These are phyloP conservation scores for Ellobium chinense DNA, from an alignment of 2,888 invertebrate species.

Conservation along the genomic window DNA sequence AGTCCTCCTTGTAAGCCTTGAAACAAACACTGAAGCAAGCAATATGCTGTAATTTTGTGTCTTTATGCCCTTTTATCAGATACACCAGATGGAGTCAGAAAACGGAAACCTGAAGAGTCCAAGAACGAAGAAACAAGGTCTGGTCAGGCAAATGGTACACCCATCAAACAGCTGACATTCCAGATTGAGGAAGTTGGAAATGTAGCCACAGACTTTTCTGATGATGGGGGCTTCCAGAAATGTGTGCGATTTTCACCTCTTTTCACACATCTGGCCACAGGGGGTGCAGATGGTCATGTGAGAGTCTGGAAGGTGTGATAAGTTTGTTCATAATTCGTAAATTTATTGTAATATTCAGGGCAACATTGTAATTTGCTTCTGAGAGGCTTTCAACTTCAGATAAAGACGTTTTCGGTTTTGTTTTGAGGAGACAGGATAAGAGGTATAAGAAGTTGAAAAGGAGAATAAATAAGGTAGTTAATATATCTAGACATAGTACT, in stretches of 20 bases:
- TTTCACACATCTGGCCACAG: constrained; percentile 91
- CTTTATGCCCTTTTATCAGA: not conserved
- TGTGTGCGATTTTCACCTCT: constrained; percentile 89
- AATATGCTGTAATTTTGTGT: not conserved
- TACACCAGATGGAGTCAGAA: constrained; percentile 39
- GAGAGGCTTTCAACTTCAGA: no score
- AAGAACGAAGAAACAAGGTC: constrained; percentile 14
- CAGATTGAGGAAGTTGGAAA: constrained; percentile 73
- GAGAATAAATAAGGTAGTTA: no score
- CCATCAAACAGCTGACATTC: constrained; percentile 74
- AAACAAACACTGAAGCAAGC: no score
- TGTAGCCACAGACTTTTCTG: constrained; percentile 78
- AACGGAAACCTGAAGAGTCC: constrained; percentile 54
- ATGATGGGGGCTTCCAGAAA: constrained; percentile 90
- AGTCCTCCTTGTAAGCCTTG: no score
- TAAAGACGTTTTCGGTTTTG: no score
- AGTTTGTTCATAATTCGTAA: not conserved
- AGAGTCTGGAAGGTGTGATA: constrained; percentile 86
- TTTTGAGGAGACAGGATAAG: no score
- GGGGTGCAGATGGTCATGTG: constrained; percentile 92
- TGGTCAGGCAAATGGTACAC: constrained; percentile 29
- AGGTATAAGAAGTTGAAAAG: no score
- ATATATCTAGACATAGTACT: no score
- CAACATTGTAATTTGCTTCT: no score
- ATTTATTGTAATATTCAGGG: no score